These are phyloP conservation scores for Anorthoa munda DNA, from an alignment of 2,888 invertebrate species.

Conservation along the genomic window DNA sequence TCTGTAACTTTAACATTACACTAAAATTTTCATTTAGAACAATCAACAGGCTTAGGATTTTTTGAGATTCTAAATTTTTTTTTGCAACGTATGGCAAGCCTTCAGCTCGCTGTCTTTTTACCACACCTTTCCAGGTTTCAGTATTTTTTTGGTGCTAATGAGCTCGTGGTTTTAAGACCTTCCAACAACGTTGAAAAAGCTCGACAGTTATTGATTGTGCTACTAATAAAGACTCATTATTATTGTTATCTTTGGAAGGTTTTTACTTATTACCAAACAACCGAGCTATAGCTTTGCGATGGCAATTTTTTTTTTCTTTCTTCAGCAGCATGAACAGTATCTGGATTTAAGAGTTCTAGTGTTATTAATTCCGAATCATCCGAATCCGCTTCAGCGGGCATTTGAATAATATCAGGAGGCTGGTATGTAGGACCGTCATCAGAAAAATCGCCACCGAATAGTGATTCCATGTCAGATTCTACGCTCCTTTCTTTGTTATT, in stretches of 20 bases:
- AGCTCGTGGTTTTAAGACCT: constrained; percentile 21
- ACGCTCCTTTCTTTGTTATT: constrained; percentile 12
- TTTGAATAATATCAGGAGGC: constrained; percentile 14
- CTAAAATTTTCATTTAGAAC: constrained; percentile 4
- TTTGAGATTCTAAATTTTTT: constrained; percentile 15
- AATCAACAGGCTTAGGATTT: neutral
- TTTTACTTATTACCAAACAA: constrained; percentile 15
- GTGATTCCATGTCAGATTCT: constrained; percentile 16
- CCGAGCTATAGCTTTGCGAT: constrained; percentile 12
- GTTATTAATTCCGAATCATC: constrained; percentile 15
- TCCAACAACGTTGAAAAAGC: constrained; percentile 16
- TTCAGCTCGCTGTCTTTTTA: constrained; percentile 24
- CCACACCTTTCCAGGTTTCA: constrained; percentile 10
- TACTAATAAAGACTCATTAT: constrained; percentile 16
- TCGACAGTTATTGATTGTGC: constrained; percentile 12
- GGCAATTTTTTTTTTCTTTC: constrained; percentile 9
- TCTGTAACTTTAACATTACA: neutral
- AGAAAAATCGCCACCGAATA: constrained; percentile 13
- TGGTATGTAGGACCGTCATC: constrained; percentile 13
- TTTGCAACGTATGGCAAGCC: neutral
- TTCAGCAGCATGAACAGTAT: constrained; percentile 13
- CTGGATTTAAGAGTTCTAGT: constrained; percentile 12
- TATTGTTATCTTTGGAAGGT: constrained; percentile 15
- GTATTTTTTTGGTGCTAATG: constrained; percentile 16
- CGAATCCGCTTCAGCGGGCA: constrained; percentile 10